These are phyloP conservation scores for Puma concolor DNA, from an alignment of 2,113 vertebrate species.

Conservation along the genomic window DNA sequence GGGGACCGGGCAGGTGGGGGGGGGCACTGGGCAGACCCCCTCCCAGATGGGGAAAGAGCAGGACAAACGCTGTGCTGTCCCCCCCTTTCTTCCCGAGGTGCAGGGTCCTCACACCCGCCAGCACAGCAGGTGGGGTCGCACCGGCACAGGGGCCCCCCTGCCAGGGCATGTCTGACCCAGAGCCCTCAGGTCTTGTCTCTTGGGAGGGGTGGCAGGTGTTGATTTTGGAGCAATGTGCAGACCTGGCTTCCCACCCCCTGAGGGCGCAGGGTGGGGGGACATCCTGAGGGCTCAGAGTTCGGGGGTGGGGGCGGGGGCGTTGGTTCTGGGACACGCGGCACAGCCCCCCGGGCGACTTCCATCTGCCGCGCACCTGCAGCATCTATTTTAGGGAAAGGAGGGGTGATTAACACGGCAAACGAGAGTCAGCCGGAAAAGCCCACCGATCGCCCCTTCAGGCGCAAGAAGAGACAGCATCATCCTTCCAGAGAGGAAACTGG, in stretches of 20 bases:
- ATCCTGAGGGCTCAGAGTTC: background rate
- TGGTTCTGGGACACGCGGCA: accelerated
- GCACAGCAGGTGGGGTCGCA: background rate
- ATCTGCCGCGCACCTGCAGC: too few relatives aligned
- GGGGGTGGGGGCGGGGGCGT: background rate
- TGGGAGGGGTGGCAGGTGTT: background rate
- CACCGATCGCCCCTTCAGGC: background rate
- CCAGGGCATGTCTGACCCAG: background rate
- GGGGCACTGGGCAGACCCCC: background rate
- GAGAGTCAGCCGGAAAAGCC: background rate
- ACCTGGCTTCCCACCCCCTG: background rate
- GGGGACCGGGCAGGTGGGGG: too few relatives aligned
- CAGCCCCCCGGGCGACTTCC: accelerated
- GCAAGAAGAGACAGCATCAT: accelerated
- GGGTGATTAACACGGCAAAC: background rate
- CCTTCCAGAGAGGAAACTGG: background rate
- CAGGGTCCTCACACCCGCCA: background rate
- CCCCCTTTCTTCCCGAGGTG: background rate
- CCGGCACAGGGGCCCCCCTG: accelerated
- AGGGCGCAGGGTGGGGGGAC: background rate
- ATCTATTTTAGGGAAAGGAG: background rate
- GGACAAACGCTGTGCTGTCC: accelerated
- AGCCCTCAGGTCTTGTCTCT: background rate
- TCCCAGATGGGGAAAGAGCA: background rate
- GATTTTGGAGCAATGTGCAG: background rate